Base-by-base conservation (phyloP, 2,797 vertebrate genomes). In the Melanotaenia boesemani region DNA sequence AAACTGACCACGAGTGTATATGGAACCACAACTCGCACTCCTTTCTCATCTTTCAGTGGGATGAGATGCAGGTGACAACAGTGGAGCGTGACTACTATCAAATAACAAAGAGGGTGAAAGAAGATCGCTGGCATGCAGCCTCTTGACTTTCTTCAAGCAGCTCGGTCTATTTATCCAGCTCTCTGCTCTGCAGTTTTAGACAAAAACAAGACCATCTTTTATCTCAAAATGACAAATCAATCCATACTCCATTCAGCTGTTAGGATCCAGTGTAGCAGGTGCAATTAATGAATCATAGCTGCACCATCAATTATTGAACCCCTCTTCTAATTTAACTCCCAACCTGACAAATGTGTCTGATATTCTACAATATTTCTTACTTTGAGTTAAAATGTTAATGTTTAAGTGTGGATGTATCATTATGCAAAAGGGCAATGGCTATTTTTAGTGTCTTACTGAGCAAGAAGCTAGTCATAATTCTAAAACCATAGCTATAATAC, bases 391-490 rank as follows among this genome's bases (percentile, higher is more conserved):
- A 56, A 64, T 48, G 71, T 66, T 70, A 5, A 16, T 57, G 66
- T 55, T 76, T 76, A 61, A 46, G 75, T 82, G 71, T 58, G 74
- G 77, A 89, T 84, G 81, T 90, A 89, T 83, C 83, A 86, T 74
- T 75, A 78, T 81, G 78, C 65, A 89, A 88, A 88, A 93, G 88
- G 79, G 65, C 86, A 89, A 63, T 66, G 24, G 63, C 90, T 91
- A 92, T 93, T 88, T 88, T 90, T 92, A 91, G 82, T 70, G 70
- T 80, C 74, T 88, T 78, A 74, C 82, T 80, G 87, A 86, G 79
- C 80, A 79, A 81, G 77, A 79, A 76, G 86, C 71, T 79, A 61
- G 83, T 82, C 78, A 80, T 85, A 87, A 82, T 87, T 88, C 67
- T 69, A 79, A 82, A 86, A 85, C 72, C 71, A 61, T 58, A 44